Percentiles rank a stretch among this genome's conserved stretches.
These are phyloP conservation scores for Phrynocephalus versicolor DNA, from an alignment of 2,113 vertebrate genomes.

Conservation along the genomic window DNA sequence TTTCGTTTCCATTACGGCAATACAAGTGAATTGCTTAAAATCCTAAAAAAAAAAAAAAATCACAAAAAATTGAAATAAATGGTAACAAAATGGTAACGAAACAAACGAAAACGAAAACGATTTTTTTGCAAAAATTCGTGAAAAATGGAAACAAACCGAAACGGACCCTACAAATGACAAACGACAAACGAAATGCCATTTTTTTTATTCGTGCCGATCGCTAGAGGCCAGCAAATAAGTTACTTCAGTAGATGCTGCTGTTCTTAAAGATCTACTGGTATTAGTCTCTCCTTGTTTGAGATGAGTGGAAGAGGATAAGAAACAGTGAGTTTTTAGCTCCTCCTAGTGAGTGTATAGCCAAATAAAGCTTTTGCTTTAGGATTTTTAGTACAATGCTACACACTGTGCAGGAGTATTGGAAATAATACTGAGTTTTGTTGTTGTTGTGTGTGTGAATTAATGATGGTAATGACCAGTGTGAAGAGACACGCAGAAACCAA, in stretches of 20 bases:
- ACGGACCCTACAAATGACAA: too few species aligned
- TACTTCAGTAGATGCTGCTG: background rate
- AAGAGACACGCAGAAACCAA: background rate
- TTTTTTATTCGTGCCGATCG: too few species aligned
- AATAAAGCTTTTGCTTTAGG: background rate
- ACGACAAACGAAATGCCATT: too few species aligned
- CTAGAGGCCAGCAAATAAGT: background rate
- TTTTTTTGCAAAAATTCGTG: too few species aligned
- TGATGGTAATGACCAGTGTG: background rate
- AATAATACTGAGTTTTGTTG: background rate
- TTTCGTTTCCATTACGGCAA: too few species aligned
- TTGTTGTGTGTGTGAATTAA: background rate
- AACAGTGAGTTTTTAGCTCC: background rate
- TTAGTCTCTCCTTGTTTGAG: background rate
- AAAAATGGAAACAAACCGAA: too few species aligned
- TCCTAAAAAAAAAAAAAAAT: too few species aligned
- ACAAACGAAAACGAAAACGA: too few species aligned
- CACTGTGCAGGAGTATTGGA: background rate
- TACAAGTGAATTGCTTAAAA: too few species aligned
- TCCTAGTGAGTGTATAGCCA: background rate
- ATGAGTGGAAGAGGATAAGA: background rate
- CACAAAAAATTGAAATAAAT: too few species aligned
- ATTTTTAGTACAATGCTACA: background rate
- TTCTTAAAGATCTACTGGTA: background rate
- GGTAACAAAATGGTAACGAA: too few species aligned